Evolutionary conservation across 2,888 invertebrate species (phyloP), one percentile per base, ranked within the genome.

Genomic region (Petrolisthes manimaculis): DNA sequence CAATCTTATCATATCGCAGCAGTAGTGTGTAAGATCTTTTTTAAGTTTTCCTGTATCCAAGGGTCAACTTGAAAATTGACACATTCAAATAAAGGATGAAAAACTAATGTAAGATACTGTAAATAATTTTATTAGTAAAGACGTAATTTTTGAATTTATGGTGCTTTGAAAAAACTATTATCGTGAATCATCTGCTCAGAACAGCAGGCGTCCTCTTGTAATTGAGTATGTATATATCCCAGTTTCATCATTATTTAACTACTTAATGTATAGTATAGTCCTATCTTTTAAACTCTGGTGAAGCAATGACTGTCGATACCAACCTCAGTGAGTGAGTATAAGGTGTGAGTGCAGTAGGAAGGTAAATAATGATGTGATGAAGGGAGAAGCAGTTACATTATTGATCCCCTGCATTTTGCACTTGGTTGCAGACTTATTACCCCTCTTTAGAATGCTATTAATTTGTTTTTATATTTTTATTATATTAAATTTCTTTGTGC

Each of bases 91-190:
- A 69, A 81, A 86, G 75, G 53, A 75, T 75, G 51, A 81, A 81
- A 81, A 53, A 80, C 55, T 78, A 79, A 88, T 88, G 88, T 88
- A 88, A 84, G 84, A 88, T 88, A 88, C 78, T 88, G 88, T 88
- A 88, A 56, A 88, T 88, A 84, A 75, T 86, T 83, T 74, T 83
- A 74, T 78, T 84, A 88, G 88, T 88, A 88, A 88, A 88, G 84
- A 88, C 84, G 81, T 84, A 81, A 81, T 80, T 86, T 86, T 86
- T 84, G 74, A 84, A 88, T 88, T 88, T 88, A 88, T 88, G 88
- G 88, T 88, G 88, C 88, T 88, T 84, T 80, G 69, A 79, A 83
- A 71, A 84, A 83, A 74, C n/a, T 71, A 24, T 37, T 83, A 88
- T 84, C 75, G 84, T 88, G 88, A 84, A 88, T 75, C 81, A 74